A percentile compares a stretch with the other conserved stretches of the same genome.
phyloP scores from a whole-genome alignment of 1,140 invertebrate species.

The Paraescarpia echinospica region DNA sequence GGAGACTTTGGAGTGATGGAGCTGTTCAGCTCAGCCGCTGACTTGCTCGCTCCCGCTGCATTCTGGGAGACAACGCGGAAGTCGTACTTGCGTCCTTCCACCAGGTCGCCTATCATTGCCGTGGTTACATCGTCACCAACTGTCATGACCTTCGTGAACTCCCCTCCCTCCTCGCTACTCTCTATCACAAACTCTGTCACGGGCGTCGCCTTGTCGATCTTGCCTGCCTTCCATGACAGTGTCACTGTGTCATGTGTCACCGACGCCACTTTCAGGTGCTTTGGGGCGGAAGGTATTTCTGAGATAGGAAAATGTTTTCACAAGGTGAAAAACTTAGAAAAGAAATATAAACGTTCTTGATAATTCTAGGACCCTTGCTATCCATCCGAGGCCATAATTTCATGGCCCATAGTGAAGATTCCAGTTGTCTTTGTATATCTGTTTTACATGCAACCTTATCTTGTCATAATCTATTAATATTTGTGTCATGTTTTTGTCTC shows the following conservation, averaged over 20 bases:
- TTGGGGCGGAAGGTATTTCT: slow-evolving; percentile 61
- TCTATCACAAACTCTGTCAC: slow-evolving; percentile 87
- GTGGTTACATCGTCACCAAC: too few relatives aligned
- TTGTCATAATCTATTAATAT: too few relatives aligned
- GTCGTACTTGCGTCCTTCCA: slow-evolving; percentile 87
- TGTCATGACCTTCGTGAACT: slow-evolving; percentile 79
- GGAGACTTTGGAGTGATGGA: not conserved
- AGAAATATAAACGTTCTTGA: not conserved
- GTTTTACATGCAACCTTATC: too few relatives aligned
- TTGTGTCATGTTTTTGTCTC: too few relatives aligned
- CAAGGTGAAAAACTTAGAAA: not conserved
- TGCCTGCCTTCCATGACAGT: slow-evolving; percentile 73
- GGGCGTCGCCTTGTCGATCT: slow-evolving; percentile 65
- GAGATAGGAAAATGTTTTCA: not conserved
- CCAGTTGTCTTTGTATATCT: too few relatives aligned
- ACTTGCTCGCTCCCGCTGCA: slow-evolving; percentile 90
- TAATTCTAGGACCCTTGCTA: not conserved
- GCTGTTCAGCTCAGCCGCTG: slow-evolving; percentile 65
- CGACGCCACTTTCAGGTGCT: slow-evolving; percentile 81
- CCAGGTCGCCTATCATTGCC: slow-evolving; percentile 79
- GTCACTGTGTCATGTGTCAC: slow-evolving; percentile 82
- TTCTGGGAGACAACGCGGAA: slow-evolving; percentile 94
- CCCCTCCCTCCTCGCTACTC: slow-evolving; percentile 80
- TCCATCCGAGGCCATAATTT: not conserved
- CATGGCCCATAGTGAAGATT: not conserved